Evolutionary conservation across 2,888 invertebrate genomes (phyloP), one percentile per base, ranked within the genome.

Genomic region (Anarsia innoxiella): DNA sequence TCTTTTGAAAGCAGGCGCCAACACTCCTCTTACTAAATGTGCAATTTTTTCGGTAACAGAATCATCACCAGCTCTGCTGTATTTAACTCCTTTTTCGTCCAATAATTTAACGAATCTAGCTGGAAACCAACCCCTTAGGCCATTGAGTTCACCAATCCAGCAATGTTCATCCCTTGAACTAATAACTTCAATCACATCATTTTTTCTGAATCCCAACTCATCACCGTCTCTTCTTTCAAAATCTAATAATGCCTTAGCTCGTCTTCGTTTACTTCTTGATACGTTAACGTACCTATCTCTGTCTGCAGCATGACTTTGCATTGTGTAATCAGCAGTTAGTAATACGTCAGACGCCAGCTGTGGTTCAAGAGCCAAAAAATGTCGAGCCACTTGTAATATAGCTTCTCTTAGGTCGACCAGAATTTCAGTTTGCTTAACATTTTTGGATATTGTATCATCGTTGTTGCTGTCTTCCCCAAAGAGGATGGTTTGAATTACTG

Each of bases 181-280:
- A 14, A 98, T 91, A 29, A 99, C 95, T 35, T 97, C 99, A 37
- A 99, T 97, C 25, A 99, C 95, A 75, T 99, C 99, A 85, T 99
- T 99, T 76, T 97, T 98, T 36, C 97, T 89, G 75, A 99, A 99
- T 5, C 99, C 99, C 37, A 99, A 79, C 75, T 99, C 99, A 84
- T 99, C 99, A 51, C 98, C 98, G 78, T 98, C 98, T 65, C 97
- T 94, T 46, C 98, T 88, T 76, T 99, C 98, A 86, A 99, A 99
- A 84, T 99, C 98, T 55, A 98, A 86, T 44, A 99, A 82, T 1
- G 99, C 99, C 77, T 99, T 97, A 2, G 99, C 99, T 49, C 99
- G 87, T 46, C 97, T 87, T 53, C 93, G 92, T 44, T 96, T 90
- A 53, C 93, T 93, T 55, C 93, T 88, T 1, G 95, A 94, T 1